These are phyloP conservation scores for Trididemnum nubilum DNA, from an alignment of 23 tunicate genomes.

Conservation along the genomic window DNA sequence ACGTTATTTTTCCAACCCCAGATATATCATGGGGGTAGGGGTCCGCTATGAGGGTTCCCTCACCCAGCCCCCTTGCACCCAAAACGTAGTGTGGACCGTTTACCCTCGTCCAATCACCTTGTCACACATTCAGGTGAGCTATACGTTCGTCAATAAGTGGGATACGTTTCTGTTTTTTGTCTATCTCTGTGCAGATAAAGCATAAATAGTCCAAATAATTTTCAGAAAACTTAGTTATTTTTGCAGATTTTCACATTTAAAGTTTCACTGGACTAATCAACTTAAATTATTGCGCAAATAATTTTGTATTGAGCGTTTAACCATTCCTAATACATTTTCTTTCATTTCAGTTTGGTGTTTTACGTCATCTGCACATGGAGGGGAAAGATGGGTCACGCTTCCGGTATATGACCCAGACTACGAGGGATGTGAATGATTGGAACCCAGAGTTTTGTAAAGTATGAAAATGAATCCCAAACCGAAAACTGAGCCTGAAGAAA, in stretches of 20 bases:
- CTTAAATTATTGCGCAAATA: no score
- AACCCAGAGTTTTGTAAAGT: background rate
- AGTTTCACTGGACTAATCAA: no score
- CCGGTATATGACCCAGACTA: background rate
- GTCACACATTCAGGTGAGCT: conserved; percentile 30
- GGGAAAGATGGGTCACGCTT: background rate
- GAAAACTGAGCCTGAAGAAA: no score
- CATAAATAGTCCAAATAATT: background rate
- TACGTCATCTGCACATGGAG: conserved; percentile 10
- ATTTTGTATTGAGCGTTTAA: no score
- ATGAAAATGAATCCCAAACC: background rate
- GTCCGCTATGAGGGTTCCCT: conserved; percentile 31
- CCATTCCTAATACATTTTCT: no score
- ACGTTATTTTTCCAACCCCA: background rate
- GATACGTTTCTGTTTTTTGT: no score
- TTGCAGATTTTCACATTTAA: no score
- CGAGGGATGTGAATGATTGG: background rate
- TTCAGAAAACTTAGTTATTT: no score
- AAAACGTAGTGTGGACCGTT: conserved; percentile 35
- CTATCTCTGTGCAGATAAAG: no score
- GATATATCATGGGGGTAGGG: conserved; percentile 15
- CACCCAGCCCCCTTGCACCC: conserved; percentile 44
- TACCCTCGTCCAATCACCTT: conserved; percentile 36
- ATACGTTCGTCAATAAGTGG: no score
- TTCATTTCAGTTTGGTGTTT: background rate